Conservation (phyloP, 53 echinoderm and acorn worm species). For the Zoroaster sp. region DNA sequence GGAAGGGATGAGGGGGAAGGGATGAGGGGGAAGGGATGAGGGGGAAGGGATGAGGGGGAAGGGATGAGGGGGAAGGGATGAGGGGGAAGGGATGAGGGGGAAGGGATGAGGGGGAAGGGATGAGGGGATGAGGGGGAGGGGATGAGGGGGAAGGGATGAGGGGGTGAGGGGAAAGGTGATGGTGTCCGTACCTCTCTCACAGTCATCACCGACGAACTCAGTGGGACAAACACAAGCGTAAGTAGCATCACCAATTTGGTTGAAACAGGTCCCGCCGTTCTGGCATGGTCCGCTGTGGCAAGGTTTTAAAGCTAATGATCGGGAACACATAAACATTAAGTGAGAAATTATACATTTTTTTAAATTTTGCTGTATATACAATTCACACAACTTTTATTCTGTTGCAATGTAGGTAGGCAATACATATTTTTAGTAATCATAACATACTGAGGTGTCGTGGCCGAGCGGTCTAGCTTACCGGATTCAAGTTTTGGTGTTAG, state of each 20-base stretch:
- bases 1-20: background rate
- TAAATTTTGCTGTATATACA: too few relatives aligned
- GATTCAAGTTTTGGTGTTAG: too few relatives aligned
- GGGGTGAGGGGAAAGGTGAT: background rate
- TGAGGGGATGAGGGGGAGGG: background rate
- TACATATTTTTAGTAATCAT: too few relatives aligned
- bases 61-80: background rate
- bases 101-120: background rate
- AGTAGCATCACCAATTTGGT: background rate
- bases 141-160: background rate
- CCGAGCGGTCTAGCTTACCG: too few relatives aligned
- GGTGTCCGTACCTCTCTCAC: slow-evolving; percentile 22
- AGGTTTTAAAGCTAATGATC: background rate
- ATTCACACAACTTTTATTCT: too few relatives aligned
- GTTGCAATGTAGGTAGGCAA: too few relatives aligned
- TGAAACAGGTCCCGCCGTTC: slow-evolving; percentile 10
- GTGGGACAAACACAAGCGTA: background rate
- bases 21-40: background rate
- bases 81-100: background rate
- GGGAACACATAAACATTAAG: too few relatives aligned
- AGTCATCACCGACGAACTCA: slow-evolving; percentile 33
- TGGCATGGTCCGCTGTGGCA: slow-evolving; percentile 22
- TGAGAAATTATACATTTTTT: too few relatives aligned
- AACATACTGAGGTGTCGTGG: too few relatives aligned
- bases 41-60: background rate